A percentile compares a stretch with the other conserved stretches of the same genome.
These are phyloP conservation scores for Amblyjoppa proteus DNA, from an alignment of 2,888 invertebrate genomes.

Conservation along the genomic window DNA sequence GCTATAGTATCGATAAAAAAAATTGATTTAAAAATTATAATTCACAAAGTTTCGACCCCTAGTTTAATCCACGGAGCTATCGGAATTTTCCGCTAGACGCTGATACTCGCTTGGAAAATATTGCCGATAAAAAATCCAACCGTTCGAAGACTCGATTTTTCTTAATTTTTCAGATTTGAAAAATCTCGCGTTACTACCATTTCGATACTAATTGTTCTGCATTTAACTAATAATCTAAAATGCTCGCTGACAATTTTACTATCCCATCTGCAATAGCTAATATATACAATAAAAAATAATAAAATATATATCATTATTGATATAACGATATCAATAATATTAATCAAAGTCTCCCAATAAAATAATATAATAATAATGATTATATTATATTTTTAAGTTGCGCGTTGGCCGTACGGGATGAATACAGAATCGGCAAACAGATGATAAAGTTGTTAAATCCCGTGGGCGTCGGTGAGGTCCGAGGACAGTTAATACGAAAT, in stretches of 20 bases:
- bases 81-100: neutral
- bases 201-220: too few relatives aligned
- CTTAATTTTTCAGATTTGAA: too few relatives aligned
- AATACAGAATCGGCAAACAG: neutral
- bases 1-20: neutral
- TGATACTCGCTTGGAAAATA: neutral
- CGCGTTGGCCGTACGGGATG: neutral
- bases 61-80: neutral
- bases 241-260: too few relatives aligned
- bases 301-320: too few relatives aligned
- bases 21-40: neutral
- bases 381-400: too few relatives aligned
- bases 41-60: neutral
- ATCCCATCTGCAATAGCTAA: too few relatives aligned
- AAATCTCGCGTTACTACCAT: too few relatives aligned
- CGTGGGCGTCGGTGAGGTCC: conserved; percentile 9
- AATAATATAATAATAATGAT: too few relatives aligned
- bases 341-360: too few relatives aligned
- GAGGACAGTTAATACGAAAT: neutral
- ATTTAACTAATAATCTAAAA: too few relatives aligned
- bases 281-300: too few relatives aligned
- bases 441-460: conserved; percentile 3
- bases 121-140: neutral
- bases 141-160: neutral
- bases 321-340: too few relatives aligned